Evolutionary conservation across 2,888 invertebrate genomes (phyloP), one percentile per base, ranked within the genome.

Genomic region (Amphipoea oculea): DNA sequence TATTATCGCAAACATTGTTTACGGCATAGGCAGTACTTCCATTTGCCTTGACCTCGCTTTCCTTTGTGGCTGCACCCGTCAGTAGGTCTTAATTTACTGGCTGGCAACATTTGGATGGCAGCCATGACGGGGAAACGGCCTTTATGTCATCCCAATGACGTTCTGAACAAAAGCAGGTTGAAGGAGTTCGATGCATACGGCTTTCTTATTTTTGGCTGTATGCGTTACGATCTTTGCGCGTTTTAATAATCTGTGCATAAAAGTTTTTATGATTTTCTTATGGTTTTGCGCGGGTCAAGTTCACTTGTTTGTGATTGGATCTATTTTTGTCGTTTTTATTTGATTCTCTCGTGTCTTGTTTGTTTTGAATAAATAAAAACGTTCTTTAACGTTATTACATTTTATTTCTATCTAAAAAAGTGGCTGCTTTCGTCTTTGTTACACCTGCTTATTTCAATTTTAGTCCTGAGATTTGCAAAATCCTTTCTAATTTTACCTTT

Each of bases 111-210:
- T 94, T 95, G 95, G 95, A 93, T 85, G 80, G 62, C 11, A 57
- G 94, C 95, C 95, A 95, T 92, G 88, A 85, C 82, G 83, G 94
- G 94, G 92, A 93, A 95, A 95, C 82, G 95, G 93, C 95, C 95
- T 92, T 86, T 90, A 90, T 92, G 95, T 94, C 95, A 94, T 92
- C 87, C 85, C 92, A 95, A 95, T 94, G 94, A 92, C 94, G 90
- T 88, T 88, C 86, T 87, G 91, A 93, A 92, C 90, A 91, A 92
- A 93, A 92, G 88, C 88, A 89, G 88, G 85, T 87, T 88, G 82
- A 74, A 75, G 77, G 75, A 86, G 68, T 83, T 83, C 70, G 70
- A 76, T 80, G 80, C 63, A 81, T 66, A 81, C 81, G 83, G 85
- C 76, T 86, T 85, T 77, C 42, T 79, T 88, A 87, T 88, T 89